These are phyloP conservation scores for Trichopria drosophilae DNA, from an alignment of 2,888 invertebrate genomes.

Conservation along the genomic window DNA sequence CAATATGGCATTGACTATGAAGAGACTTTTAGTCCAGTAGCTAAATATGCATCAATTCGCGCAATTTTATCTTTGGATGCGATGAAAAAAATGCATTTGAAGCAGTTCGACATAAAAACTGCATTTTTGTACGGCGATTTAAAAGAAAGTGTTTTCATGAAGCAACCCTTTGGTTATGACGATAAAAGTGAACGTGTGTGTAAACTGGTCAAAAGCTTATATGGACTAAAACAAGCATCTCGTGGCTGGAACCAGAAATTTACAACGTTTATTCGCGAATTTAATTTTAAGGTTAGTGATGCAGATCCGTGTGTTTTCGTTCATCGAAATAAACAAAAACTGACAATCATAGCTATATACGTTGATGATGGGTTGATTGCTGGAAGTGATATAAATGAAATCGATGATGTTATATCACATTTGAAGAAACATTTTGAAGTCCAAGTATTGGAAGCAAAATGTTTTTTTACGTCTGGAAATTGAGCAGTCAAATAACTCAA, in stretches of 20 bases:
- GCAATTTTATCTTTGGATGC: slow-evolving; percentile 40
- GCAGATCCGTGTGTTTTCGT: slow-evolving; percentile 29
- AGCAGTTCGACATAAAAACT: slow-evolving; percentile 40
- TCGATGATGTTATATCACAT: slow-evolving; percentile 14
- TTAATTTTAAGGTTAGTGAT: slow-evolving; percentile 22
- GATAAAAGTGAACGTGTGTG: slow-evolving; percentile 34
- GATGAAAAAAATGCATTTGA: slow-evolving; percentile 35
- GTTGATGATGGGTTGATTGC: slow-evolving; percentile 27
- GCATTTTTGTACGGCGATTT: slow-evolving; percentile 37
- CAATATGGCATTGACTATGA: slow-evolving; percentile 37
- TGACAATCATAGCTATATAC: slow-evolving; percentile 21
- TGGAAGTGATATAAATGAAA: slow-evolving; percentile 12
- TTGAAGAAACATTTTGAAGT: no score
- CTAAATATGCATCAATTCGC: slow-evolving; percentile 36
- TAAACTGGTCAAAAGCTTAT: slow-evolving; percentile 39
- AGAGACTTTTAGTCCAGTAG: slow-evolving; percentile 44
- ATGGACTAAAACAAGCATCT: slow-evolving; percentile 44
- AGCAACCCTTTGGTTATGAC: slow-evolving; percentile 37
- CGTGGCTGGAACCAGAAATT: slow-evolving; percentile 37
- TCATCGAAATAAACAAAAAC: slow-evolving; percentile 9
- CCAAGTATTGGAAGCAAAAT: no score
- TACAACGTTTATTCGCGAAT: slow-evolving; percentile 12
- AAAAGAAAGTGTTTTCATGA: slow-evolving; percentile 35
- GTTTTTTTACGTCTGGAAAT: no score
- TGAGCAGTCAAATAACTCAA: no score